phyloP scores from a whole-genome alignment of 2,113 vertebrate species.

The Rhinoderma darwinii region DNA sequence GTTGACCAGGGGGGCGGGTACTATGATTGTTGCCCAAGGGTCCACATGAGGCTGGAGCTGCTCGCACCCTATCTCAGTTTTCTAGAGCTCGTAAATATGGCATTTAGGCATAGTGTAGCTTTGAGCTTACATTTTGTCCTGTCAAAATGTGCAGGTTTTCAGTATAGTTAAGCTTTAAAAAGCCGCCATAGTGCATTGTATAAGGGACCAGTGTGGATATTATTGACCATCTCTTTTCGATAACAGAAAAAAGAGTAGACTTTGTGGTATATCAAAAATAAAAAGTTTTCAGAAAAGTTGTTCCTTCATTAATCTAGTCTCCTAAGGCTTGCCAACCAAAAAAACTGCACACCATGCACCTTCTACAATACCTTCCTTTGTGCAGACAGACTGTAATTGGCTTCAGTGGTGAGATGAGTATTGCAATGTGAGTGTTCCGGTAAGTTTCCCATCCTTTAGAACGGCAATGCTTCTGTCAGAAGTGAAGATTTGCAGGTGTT shows the following conservation, averaged over 20 bases:
- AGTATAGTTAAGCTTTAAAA: too few species aligned
- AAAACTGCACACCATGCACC: background rate
- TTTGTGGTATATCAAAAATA: background rate
- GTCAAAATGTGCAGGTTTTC: too few species aligned
- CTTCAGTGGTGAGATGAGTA: background rate
- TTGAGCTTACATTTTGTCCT: too few species aligned
- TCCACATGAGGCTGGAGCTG: too few species aligned
- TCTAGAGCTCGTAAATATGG: too few species aligned
- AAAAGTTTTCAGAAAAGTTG: background rate
- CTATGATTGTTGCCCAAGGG: too few species aligned
- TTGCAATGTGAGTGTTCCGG: too few species aligned
- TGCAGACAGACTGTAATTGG: background rate
- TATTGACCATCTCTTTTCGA: background rate
- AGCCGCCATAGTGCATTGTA: too few species aligned
- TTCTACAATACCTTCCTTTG: background rate
- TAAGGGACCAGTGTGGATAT: background rate
- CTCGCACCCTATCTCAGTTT: too few species aligned
- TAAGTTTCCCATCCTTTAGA: background rate
- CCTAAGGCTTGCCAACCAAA: background rate
- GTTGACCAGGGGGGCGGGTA: too few species aligned
- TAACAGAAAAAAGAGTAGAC: background rate
- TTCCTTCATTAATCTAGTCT: background rate
- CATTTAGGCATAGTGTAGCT: too few species aligned
- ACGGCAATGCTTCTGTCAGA: background rate
- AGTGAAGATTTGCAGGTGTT: slow-evolving; percentile 20